A percentile compares a stretch with the other conserved stretches of the same genome.
These are phyloP conservation scores for Perognathus longimembris DNA, from an alignment of 2,113 vertebrate species.

Conservation along the genomic window DNA sequence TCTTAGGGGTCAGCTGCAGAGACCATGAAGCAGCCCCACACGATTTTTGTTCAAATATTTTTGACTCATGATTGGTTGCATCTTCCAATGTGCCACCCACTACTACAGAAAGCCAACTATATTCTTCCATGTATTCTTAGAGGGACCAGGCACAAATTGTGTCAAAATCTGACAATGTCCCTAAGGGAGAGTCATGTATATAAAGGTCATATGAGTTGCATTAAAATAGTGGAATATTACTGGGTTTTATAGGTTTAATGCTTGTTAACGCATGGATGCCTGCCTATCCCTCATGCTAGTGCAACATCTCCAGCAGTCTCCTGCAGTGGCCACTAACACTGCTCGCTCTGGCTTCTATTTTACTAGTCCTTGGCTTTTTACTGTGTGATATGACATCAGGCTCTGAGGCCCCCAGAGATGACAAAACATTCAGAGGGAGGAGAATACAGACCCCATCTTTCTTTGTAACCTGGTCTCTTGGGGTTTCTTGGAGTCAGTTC, in stretches of 20 bases:
- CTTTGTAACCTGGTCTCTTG: not conserved
- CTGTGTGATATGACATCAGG: not conserved
- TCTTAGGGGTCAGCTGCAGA: too few species aligned
- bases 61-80: not conserved
- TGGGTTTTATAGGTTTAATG: not conserved
- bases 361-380: not conserved
- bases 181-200: not conserved
- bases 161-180: constrained; percentile 17
- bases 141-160: not conserved
- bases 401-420: not conserved
- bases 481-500: not conserved
- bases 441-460: not conserved
- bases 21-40: not conserved
- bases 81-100: not conserved
- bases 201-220: constrained; percentile 1
- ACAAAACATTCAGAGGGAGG: not conserved
- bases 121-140: not conserved
- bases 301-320: not conserved
- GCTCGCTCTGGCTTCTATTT: not conserved
- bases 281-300: not conserved
- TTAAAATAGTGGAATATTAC: not conserved
- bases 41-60: not conserved
- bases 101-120: not conserved
- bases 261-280: not conserved
- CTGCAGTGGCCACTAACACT: not conserved